phyloP scores from a whole-genome alignment of 2,113 vertebrate species.

The Tympanuchus pallidicinctus region DNA sequence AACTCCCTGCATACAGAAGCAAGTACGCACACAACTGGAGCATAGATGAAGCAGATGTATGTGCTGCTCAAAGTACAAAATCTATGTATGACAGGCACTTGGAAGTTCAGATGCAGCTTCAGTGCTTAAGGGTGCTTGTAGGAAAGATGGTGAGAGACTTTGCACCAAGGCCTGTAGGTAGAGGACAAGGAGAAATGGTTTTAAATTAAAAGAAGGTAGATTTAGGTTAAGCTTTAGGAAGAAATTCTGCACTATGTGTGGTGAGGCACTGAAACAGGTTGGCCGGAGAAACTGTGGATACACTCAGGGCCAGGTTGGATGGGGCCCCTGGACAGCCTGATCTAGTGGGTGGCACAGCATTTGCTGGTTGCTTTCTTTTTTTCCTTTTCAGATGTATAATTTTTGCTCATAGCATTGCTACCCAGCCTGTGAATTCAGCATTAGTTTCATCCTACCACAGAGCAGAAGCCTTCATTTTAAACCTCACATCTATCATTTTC shows the following conservation, averaged over 20 bases:
- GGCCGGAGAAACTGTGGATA: neutral
- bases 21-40: neutral
- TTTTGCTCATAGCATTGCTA: neutral
- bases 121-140: neutral
- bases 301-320: neutral
- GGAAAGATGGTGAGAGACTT: neutral
- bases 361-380: neutral
- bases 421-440: neutral
- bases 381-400: neutral
- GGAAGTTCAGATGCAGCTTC: neutral
- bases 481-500: neutral
- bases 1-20: neutral
- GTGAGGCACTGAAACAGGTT: neutral
- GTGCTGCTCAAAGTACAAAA: neutral
- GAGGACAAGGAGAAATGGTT: neutral
- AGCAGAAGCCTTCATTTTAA: neutral
- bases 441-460: neutral
- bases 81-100: neutral
- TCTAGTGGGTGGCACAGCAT: neutral
- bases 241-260: neutral
- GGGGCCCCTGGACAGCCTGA: neutral
- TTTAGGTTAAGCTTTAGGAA: neutral
- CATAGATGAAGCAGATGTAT: rapidly evolving
- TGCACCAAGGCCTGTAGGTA: neutral
- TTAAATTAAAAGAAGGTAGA: neutral